Percentiles rank a stretch among this genome's conserved stretches.
These are phyloP conservation scores for Amiota minor DNA, from an alignment of 2,888 invertebrate species.

Conservation along the genomic window DNA sequence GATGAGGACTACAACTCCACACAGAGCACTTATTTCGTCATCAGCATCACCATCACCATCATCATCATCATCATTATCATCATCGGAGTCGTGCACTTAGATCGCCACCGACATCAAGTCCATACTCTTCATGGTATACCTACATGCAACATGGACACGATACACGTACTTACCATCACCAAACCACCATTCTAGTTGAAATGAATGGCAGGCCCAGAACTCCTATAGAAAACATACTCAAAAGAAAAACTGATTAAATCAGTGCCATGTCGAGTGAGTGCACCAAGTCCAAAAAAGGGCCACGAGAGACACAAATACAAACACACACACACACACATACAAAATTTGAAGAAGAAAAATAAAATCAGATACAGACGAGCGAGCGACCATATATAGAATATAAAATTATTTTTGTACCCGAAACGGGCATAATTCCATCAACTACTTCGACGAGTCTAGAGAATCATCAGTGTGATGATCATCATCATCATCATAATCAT, in stretches of 20 bases:
- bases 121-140: no score
- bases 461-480: background rate
- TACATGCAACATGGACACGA: no score
- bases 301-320: background rate
- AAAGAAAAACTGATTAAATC: conserved; percentile 28
- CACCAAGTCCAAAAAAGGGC: conserved; percentile 26
- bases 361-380: background rate
- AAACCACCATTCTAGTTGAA: no score
- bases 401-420: conserved; percentile 25
- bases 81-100: no score
- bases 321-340: background rate
- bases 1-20: background rate
- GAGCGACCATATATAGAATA: conserved; percentile 26
- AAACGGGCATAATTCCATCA: conserved; percentile 28
- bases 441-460: background rate
- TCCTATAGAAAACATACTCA: background rate
- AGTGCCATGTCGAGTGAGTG: conserved; percentile 27
- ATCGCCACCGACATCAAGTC: no score
- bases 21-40: conserved; percentile 10
- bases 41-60: background rate
- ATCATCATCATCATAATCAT: background rate
- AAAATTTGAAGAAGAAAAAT: background rate
- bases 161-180: no score
- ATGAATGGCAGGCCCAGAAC: no score
- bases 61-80: no score